These are phyloP conservation scores for Oxygymnocypris stewartii DNA, from an alignment of 2,113 vertebrate genomes.

Conservation along the genomic window DNA sequence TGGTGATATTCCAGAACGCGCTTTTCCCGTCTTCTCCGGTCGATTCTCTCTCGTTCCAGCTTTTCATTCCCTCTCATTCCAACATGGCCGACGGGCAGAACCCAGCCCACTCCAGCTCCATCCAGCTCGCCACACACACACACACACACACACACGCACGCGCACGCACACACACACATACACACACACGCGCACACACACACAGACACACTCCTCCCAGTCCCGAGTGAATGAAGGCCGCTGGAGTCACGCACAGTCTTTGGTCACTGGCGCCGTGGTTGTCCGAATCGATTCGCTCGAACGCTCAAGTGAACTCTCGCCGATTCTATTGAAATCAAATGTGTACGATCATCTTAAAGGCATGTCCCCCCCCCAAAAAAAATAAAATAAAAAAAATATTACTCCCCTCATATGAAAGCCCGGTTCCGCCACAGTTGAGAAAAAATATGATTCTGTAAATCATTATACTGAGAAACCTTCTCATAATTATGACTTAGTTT, in stretches of 20 bases:
- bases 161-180: no score
- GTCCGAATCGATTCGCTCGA: constrained; percentile 6
- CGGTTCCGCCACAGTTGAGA: no score
- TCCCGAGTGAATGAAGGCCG: constrained; percentile 31
- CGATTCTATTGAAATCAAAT: neutral
- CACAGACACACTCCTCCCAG: constrained; percentile 27
- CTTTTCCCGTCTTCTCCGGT: constrained; percentile 21
- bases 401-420: no score
- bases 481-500: no score
- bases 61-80: constrained; percentile 55
- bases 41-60: constrained; percentile 28
- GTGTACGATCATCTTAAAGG: no score
- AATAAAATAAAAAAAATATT: no score
- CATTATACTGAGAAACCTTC: no score
- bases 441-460: no score
- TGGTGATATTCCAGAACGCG: constrained; percentile 28
- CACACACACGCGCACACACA: neutral
- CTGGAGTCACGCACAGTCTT: neutral
- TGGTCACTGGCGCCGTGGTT: neutral
- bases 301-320: neutral
- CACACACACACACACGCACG: neutral
- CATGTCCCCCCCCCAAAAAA: no score
- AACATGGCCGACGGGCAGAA: constrained; percentile 59
- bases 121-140: neutral
- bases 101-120: constrained; percentile 44